These are phyloP conservation scores for Ericerus pela DNA, from an alignment of 1,140 invertebrate genomes.

Conservation along the genomic window DNA sequence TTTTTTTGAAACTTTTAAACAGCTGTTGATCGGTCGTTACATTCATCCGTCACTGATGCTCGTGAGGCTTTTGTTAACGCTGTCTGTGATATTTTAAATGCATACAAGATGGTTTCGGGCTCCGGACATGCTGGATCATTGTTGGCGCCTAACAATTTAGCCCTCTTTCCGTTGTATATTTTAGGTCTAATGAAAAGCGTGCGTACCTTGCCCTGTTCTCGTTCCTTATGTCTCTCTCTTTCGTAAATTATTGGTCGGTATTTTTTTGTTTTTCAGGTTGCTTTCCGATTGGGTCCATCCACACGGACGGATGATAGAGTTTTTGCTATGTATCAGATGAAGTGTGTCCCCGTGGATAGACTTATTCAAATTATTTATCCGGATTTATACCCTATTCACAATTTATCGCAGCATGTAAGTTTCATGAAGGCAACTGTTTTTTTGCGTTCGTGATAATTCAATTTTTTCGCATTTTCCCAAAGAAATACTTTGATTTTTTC, in stretches of 20 bases:
- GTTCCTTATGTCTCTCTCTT: slow-evolving; percentile 5
- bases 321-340: slow-evolving; percentile 85
- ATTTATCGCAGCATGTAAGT: slow-evolving; percentile 47
- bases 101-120: slow-evolving; percentile 56
- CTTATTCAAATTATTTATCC: slow-evolving; percentile 83
- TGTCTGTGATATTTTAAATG: slow-evolving; percentile 72
- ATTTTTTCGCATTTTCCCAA: neutral
- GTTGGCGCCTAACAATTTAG: slow-evolving; percentile 52
- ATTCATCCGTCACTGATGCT: slow-evolving; percentile 76
- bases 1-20: slow-evolving; percentile 14
- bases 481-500: no score
- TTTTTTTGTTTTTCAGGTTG: slow-evolving; percentile 40
- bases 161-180: slow-evolving; percentile 76
- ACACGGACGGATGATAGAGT: slow-evolving; percentile 86
- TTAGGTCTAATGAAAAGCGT: slow-evolving; percentile 82
- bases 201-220: slow-evolving; percentile 30
- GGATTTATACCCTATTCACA: slow-evolving; percentile 80
- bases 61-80: slow-evolving; percentile 93
- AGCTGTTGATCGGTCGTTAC: slow-evolving; percentile 83
- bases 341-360: slow-evolving; percentile 64
- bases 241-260: slow-evolving; percentile 14
- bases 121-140: slow-evolving; percentile 42
- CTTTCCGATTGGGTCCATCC: slow-evolving; percentile 71
- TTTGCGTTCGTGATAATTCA: neutral
- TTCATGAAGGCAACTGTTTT: neutral